Evolutionary conservation across 1,140 invertebrate species (phyloP).

Genomic region (Aphis gossypii): DNA sequence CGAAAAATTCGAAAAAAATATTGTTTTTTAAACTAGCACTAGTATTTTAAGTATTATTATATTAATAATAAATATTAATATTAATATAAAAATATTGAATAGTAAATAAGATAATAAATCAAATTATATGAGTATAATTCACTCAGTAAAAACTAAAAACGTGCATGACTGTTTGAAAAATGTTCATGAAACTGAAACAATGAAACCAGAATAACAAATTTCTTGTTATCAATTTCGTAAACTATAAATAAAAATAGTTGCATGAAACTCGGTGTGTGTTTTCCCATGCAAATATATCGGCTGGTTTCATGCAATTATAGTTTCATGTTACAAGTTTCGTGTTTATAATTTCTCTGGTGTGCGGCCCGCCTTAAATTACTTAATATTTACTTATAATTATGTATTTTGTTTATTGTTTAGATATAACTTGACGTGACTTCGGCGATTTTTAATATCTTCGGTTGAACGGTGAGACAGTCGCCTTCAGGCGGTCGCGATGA

Average conservation of each 20-base stretch:
- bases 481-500: too few relatives aligned
- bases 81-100: slow-evolving; percentile 1
- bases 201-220: background rate
- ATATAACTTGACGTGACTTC: too few relatives aligned
- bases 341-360: too few relatives aligned
- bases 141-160: slow-evolving; percentile 17
- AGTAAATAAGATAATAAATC: background rate
- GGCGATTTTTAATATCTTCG: too few relatives aligned
- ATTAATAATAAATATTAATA: background rate
- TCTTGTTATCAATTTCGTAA: background rate
- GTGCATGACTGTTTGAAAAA: slow-evolving; percentile 7
- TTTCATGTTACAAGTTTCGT: too few relatives aligned
- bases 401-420: too few relatives aligned
- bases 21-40: background rate
- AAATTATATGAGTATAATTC: slow-evolving; percentile 14
- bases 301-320: too few relatives aligned
- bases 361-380: too few relatives aligned
- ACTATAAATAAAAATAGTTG: slow-evolving; percentile 6
- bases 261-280: slow-evolving; percentile 23
- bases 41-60: background rate
- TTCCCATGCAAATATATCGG: background rate
- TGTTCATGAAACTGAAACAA: background rate
- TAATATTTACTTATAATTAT: too few relatives aligned
- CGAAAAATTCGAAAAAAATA: background rate
- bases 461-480: too few relatives aligned